Conservation (phyloP, 2,797 vertebrate species). For the Sebastes itinus region DNA sequence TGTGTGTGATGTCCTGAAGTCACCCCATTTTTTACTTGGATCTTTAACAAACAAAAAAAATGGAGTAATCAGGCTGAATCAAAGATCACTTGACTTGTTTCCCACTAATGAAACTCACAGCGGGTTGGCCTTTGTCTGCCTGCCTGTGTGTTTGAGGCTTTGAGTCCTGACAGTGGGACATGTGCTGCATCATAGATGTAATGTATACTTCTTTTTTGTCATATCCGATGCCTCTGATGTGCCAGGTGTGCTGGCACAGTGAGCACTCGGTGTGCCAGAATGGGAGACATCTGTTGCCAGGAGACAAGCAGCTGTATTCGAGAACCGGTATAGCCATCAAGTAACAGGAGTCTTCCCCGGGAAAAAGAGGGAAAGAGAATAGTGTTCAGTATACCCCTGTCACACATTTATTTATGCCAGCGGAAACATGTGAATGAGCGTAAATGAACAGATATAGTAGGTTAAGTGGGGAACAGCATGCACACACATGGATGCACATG, state of each 20-base stretch:
- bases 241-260: slow-evolving; percentile 32
- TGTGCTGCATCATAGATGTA: background rate
- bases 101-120: background rate
- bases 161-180: background rate
- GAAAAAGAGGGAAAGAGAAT: background rate
- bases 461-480: background rate
- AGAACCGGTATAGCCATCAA: slow-evolving; percentile 28
- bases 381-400: background rate
- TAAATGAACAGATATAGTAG: background rate
- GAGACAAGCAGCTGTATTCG: slow-evolving; percentile 58
- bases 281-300: slow-evolving; percentile 64
- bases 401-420: background rate
- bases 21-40: background rate
- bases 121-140: background rate
- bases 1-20: background rate
- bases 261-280: slow-evolving; percentile 33
- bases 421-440: background rate
- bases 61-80: background rate
- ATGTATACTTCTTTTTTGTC: background rate
- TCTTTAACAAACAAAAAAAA: background rate
- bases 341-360: slow-evolving; percentile 6
- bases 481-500: background rate
- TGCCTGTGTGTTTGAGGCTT: background rate
- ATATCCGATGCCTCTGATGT: slow-evolving; percentile 6
- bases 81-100: background rate